Base-by-base conservation (phyloP, 2,113 vertebrate species). In the Aix galericulata region DNA sequence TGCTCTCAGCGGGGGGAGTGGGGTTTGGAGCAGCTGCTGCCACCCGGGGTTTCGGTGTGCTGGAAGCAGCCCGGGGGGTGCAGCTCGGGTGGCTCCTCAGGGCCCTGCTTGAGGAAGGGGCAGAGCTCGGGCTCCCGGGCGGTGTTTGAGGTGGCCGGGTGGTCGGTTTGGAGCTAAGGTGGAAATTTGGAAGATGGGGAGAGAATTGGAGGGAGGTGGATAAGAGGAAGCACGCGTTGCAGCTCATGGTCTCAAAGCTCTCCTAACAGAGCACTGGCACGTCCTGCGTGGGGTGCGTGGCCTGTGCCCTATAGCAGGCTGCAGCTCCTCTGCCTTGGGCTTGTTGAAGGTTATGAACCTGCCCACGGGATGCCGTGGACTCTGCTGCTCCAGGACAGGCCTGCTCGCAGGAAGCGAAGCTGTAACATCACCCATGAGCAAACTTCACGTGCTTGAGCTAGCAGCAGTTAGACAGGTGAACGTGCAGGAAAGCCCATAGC, bases 21-120 rank as follows among this genome's bases (percentile, higher is more conserved):
- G 46, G 46, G 20, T 48, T 48, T 48, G 46, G 5, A 48, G 46
- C 10, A 21, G 46, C 46, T 48, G 20, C 46, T 22, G 21, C 20
- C 46, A 22, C 46, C 8, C 46, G 20, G 17, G 44, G 46, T 48
- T 22, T 48, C 46, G 20, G 20, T 22, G 46, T 48, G 46, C 46
- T 22, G 46, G 21, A 48, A 48, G 46, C 46, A 48, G 46, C 46
- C 20, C 20, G 46, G 46, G 31, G 5, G 31, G 18, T 31, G 68
- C 12, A 40, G n/a, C 17, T 7, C 31, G 10, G 63, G 59, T 36
- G 17, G 60, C 31, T 36, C 38, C 7, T 0, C 15, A 0, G 0
- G 73, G 14, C 12, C 9, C 4, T 5, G 53, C 20, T 44, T 27
- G 2, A 8, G 7, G 40, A 25, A 58, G 26, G 36, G 44, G n/a